Evolutionary conservation across 2,797 vertebrate species (phyloP), one percentile per base, ranked within the genome.

Genomic region (Amazona ochrocephala): DNA sequence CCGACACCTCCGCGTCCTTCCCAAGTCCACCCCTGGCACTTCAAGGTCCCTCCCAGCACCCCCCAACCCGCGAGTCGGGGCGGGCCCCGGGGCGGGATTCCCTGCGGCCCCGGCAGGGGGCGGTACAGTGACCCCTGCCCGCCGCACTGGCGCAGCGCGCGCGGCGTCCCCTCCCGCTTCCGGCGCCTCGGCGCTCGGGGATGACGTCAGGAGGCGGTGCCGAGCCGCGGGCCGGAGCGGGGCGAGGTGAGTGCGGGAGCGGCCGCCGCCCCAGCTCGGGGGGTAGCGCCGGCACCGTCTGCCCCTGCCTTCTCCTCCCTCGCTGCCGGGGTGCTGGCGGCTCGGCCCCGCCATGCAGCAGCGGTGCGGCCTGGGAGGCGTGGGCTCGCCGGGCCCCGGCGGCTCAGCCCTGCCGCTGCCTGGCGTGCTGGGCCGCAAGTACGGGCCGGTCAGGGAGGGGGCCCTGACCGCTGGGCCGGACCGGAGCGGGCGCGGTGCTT

Each of bases 191-290:
- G 47, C 91, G 77, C 94, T 16, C 4, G 12, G 13, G 5, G 77
- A 89, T 95, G 94, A 93, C 94, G 82, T 48, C 26, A 13, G n/a
- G 73, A 89, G 91, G 91, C 68, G 89, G 85, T 4, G 82, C 77
- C 39, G 85, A 30, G 58, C 30, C 47, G 79, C 32, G 48, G 83
- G 81, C 64, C 48, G 91, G 68, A 89, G 81, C 11, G 81, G 91
- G 84, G 26, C 37, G 34, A 93, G 94, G 94, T 95, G 94, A 95
- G 94, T 95, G 42, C 14, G 85, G 82, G 81, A 8, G 14, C 20
- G 23, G 74, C 6, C 7, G 29, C 5, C 51, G 27, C 68, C 15
- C 21, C 39, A 45, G 37, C 7, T 1, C 26, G 17, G 29, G 51
- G 51, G 29, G 17, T 53, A 27, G 47, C 16, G 2, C 13, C 7